Conservation (phyloP, 2,888 invertebrate genomes). For the Leptopilina drosophilae region DNA sequence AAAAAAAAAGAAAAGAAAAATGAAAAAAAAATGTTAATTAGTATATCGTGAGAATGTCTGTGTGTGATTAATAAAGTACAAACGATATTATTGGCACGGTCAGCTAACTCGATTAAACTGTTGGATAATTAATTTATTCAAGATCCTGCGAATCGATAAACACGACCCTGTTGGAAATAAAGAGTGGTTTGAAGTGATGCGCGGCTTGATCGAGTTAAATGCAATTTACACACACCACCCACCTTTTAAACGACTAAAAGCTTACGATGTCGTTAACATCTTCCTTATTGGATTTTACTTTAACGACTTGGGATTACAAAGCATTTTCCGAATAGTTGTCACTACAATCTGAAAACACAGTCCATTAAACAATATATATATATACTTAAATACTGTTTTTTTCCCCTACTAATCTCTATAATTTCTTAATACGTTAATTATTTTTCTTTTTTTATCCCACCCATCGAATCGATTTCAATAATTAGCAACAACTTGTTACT, state of each 20-base stretch:
- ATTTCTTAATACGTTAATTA: constrained; percentile 57
- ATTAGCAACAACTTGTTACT: too few species aligned
- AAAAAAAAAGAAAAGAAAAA: too few species aligned
- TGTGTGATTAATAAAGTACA: constrained; percentile 54
- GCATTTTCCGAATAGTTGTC: not conserved
- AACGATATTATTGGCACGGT: constrained; percentile 61
- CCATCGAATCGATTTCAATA: too few species aligned
- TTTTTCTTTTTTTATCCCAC: too few species aligned
- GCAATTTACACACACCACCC: constrained; percentile 32
- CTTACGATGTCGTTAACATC: constrained; percentile 20
- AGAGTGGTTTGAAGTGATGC: constrained; percentile 29
- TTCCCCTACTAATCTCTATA: too few species aligned
- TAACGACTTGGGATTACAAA: constrained; percentile 1
- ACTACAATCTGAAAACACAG: constrained; percentile 53
- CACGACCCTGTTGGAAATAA: constrained; percentile 35
- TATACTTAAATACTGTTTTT: too few species aligned
- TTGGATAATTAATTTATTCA: constrained; percentile 68
- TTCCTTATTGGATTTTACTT: constrained; percentile 7
- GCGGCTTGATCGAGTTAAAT: constrained; percentile 46
- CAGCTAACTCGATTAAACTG: constrained; percentile 66
- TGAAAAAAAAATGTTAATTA: too few species aligned
- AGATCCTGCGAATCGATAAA: constrained; percentile 63
- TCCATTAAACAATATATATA: too few species aligned
- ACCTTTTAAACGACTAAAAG: constrained; percentile 6
- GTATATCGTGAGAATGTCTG: too few species aligned